Conservation (phyloP, 1,140 invertebrate species). For the Pogonomyrmex californicus region DNA sequence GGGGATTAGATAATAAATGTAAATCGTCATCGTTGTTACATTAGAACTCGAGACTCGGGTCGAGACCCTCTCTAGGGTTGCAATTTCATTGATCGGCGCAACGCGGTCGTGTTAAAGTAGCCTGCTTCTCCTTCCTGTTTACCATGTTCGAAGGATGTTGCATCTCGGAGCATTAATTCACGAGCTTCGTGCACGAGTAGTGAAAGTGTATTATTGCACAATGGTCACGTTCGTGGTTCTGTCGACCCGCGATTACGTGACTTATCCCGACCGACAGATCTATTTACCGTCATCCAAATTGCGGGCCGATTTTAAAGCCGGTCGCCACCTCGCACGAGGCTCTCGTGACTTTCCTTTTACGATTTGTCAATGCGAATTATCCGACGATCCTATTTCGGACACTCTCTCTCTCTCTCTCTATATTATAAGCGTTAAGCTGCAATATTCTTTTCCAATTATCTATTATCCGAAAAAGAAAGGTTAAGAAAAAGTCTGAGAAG, state of each 20-base stretch:
- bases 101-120: conserved; percentile 1
- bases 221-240: conserved; percentile 79
- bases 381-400: conserved; percentile 13
- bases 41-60: not conserved
- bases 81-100: conserved; percentile 45
- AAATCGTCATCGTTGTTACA: conserved; percentile 10
- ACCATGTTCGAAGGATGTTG: conserved; percentile 44
- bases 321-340: not conserved
- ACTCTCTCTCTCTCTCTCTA: no score
- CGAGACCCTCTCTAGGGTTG: not conserved
- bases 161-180: conserved; percentile 49
- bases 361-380: conserved; percentile 15
- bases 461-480: not conserved
- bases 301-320: conserved; percentile 32
- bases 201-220: conserved; percentile 84
- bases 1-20: not conserved
- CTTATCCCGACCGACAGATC: conserved; percentile 63
- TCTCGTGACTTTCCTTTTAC: conserved; percentile 30
- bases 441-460: conserved; percentile 2
- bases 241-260: conserved; percentile 75
- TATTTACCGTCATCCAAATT: conserved; percentile 62
- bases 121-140: conserved; percentile 41
- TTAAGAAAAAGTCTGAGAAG: not conserved
- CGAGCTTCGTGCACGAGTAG: conserved; percentile 65
- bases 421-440: not conserved